These are phyloP conservation scores for Seladonia tumulorum DNA, from an alignment of 2,888 invertebrate species.

Conservation along the genomic window DNA sequence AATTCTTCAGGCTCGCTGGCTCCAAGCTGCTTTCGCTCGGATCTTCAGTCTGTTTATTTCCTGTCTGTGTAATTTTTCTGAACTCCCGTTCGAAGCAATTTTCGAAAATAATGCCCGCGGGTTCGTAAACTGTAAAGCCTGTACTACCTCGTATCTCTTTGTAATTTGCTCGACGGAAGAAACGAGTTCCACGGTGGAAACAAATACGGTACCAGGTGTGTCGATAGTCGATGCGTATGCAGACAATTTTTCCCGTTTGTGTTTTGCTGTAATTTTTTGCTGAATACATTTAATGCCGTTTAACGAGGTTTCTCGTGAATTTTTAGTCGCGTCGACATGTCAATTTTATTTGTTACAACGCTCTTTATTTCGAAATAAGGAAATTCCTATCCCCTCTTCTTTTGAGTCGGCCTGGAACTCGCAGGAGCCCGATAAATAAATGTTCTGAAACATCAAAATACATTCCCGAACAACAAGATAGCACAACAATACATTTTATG, in stretches of 20 bases:
- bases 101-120: background rate
- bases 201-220: background rate
- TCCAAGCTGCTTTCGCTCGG: slow-evolving; percentile 10
- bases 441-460: too few relatives aligned
- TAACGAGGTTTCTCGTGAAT: background rate
- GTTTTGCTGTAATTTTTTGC: background rate
- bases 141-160: background rate
- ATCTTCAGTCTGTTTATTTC: background rate
- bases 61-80: background rate
- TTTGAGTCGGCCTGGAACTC: too few relatives aligned
- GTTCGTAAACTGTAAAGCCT: background rate
- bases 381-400: too few relatives aligned
- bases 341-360: too few relatives aligned
- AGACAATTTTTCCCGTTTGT: background rate
- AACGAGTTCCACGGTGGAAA: background rate
- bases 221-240: background rate
- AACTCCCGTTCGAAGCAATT: background rate
- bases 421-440: too few relatives aligned
- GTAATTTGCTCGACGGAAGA: background rate
- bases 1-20: slow-evolving; percentile 8
- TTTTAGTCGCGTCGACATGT: too few relatives aligned
- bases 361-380: too few relatives aligned
- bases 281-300: background rate
- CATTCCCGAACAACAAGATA: too few relatives aligned
- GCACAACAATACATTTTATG: too few relatives aligned